phyloP scores from a whole-genome alignment of 2,797 vertebrate genomes.

The Parauchenoglanis punctatus region DNA sequence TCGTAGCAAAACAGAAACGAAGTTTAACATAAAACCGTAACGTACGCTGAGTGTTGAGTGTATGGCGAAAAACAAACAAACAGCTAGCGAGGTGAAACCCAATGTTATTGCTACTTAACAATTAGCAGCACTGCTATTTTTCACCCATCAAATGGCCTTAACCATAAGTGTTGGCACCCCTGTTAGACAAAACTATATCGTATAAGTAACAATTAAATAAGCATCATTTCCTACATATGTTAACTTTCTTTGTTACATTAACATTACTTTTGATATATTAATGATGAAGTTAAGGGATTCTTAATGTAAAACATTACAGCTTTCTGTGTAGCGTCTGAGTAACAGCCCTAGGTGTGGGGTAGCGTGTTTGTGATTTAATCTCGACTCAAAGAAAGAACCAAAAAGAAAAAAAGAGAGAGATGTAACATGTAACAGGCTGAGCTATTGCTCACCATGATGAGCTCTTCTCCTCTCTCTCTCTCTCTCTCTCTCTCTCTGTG shows the following conservation, averaged over 20 bases:
- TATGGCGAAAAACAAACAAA: not conserved
- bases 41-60: not conserved
- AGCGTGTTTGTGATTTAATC: slow-evolving; percentile 47
- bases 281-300: not conserved
- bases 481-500: not conserved
- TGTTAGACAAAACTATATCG: not conserved
- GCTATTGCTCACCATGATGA: slow-evolving; percentile 46
- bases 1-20: not conserved
- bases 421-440: slow-evolving; percentile 37
- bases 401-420: not conserved
- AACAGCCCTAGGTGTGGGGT: slow-evolving; percentile 34
- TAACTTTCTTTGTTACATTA: not conserved
- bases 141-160: not conserved
- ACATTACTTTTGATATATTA: not conserved
- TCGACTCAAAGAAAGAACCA: slow-evolving; percentile 13
- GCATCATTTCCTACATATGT: not conserved
- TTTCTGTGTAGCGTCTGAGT: slow-evolving; percentile 24
- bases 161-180: not conserved
- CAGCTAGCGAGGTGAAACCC: not conserved
- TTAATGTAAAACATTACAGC: not conserved
- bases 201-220: not conserved
- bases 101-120: not conserved
- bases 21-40: not conserved
- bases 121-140: not conserved
- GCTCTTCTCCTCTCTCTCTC: slow-evolving; percentile 14